Evolutionary conservation across 2,113 vertebrate species (phyloP), one percentile per base, ranked within the genome.

Genomic region (Leucopternis melanops): DNA sequence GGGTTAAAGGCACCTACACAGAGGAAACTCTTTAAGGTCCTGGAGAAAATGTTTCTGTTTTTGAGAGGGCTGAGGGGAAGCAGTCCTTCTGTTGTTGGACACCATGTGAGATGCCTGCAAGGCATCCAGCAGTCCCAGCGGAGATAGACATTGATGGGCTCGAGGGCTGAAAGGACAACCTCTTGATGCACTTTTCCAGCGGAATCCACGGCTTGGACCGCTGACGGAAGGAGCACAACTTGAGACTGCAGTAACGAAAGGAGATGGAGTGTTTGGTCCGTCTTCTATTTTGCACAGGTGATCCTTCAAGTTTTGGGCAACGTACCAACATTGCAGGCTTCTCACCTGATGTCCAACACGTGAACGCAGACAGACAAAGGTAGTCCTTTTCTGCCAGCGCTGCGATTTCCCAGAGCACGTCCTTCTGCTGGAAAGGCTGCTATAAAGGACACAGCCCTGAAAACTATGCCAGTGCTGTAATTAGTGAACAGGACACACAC

Each of bases 251-350:
- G 31, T 5, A 66, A 49, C 1, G 2, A 75, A 57, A 45, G 58
- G 55, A 57, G 50, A 42, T 3, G 18, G 54, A 47, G 23, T 2
- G 23, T 27, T 45, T 38, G 40, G n/a, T 49, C 26, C 1, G 1
- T 32, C 18, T 54, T 54, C 44, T 29, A 3, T 18, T 84, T 74
- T 32, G n/a, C 40, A 44, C 20, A 55, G 23, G 57, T 38, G 59
- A 57, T 17, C 61, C 34, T 59, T 65, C 20, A 31, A 23, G 42
- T 77, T 91, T 13, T 32, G 67, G 61, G 29, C 73, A 67, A 23
- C 0, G 4, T 17, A 21, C 32, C 36, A 17, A 29, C 61, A 11
- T 1, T 4, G 59, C 65, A 57, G 49, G 29, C 36, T 62, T 42
- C 71, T 72, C 50, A 8, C 54, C 3, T 6, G 34, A 67, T 8